phyloP scores from a whole-genome alignment of 2,113 vertebrate species.

The Prunella fulvescens region DNA sequence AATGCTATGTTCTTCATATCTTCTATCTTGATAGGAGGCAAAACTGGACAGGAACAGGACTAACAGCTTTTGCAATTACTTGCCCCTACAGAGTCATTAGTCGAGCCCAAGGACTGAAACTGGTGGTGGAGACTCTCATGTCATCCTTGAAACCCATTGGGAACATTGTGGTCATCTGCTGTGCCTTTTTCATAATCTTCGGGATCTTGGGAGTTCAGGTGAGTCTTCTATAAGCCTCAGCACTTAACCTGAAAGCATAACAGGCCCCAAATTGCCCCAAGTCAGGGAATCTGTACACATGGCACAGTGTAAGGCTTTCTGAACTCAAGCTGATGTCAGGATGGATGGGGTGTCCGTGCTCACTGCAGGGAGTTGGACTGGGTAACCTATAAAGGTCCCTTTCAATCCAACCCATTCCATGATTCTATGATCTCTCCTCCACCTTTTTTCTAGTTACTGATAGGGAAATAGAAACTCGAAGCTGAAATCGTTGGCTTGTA shows the following conservation, averaged over 20 bases:
- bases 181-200: slow-evolving; percentile 99
- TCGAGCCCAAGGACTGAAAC: slow-evolving; percentile 94
- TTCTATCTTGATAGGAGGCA: neutral
- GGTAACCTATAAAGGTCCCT: neutral
- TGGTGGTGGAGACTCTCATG: slow-evolving; percentile 98
- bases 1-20: neutral
- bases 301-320: neutral
- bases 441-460: neutral
- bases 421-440: neutral
- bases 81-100: slow-evolving; percentile 87
- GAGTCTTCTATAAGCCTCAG: slow-evolving; percentile 16
- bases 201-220: slow-evolving; percentile 99
- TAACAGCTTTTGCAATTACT: neutral
- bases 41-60: neutral
- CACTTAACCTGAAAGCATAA: accelerated
- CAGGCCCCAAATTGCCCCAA: accelerated
- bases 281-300: neutral
- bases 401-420: neutral
- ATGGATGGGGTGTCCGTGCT: neutral
- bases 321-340: neutral
- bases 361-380: neutral
- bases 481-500: neutral
- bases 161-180: slow-evolving; percentile 99
- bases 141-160: slow-evolving; percentile 98
- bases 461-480: neutral